Base-by-base conservation (phyloP, 1,140 invertebrate genomes). In the Drosophila repleta region DNA sequence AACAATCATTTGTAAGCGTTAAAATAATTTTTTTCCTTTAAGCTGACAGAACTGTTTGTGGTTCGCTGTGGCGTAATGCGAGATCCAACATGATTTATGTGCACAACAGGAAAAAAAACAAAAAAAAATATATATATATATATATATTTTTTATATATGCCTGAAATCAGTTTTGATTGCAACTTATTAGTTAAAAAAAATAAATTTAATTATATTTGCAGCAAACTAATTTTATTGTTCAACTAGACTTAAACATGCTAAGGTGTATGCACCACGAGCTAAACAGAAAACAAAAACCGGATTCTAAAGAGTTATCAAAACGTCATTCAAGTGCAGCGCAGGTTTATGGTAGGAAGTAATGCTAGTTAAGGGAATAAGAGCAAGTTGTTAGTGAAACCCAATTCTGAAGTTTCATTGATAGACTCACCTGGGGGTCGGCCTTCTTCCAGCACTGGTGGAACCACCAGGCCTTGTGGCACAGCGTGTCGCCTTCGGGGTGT, bases 381-480 rank as follows among this genome's bases (percentile, higher is more conserved):
- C 15, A 3, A 17, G 0, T 4, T 0, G 2, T n/a, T 18, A 39
- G 18, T 4, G 4, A 3, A 20, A 3, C 2, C 8, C 17, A 4
- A 39, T 15, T 11, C 6, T 17, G 3, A 51, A 13, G 6, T 26
- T 4, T 10, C 10, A 20, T 8, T 11, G 4, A 18, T 3, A 0
- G 21, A n/a, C 18, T 53, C 32, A 78, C 84, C 72, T 76, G 78
- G 41, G 91, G 91, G 83, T 92, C 91, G 18, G 91, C 90, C 48
- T 91, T 91, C 37, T 92, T 92, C 91, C 91, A 92, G 67, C 91
- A 92, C 45, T 91, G 84, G 55, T 92, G 83, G 64, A 92, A 91
- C 91, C 91, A 92, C 87, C 91, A 92, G 24, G 91, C 91, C 62
- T 91, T 90, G 51, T 92, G 79, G 49, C 91, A 92, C 11, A 92